Evolutionary conservation across 2,797 vertebrate genomes (phyloP).

Genomic region (Leptoclinus maculatus): DNA sequence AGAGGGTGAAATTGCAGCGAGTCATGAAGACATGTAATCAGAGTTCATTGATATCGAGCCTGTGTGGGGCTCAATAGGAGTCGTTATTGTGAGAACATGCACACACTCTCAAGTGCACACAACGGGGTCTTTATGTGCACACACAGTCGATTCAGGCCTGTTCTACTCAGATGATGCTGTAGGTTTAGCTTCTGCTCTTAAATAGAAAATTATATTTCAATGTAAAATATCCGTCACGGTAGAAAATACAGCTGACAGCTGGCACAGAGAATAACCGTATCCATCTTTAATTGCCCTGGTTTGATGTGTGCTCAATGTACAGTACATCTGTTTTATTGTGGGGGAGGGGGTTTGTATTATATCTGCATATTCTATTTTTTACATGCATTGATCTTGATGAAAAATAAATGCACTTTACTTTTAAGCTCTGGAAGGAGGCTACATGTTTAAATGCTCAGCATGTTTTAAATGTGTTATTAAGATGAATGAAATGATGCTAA

Average conservation of each 20-base stretch:
- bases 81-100: conserved; percentile 9
- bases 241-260: conserved; percentile 44
- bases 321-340: conserved; percentile 5
- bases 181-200: neutral
- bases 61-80: neutral
- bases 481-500: neutral
- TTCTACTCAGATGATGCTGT: neutral
- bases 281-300: conserved; percentile 28
- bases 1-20: conserved; percentile 17
- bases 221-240: conserved; percentile 45
- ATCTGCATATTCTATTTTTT: conserved; percentile 1
- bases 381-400: neutral
- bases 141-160: neutral
- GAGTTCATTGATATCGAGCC: neutral
- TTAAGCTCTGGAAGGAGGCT: neutral
- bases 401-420: neutral
- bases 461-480: neutral
- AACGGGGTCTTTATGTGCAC: neutral
- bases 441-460: neutral
- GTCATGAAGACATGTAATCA: conserved; percentile 11
- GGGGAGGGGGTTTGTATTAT: neutral
- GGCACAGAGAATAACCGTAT: conserved; percentile 25
- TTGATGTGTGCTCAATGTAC: conserved; percentile 20
- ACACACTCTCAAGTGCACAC: neutral
- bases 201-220: conserved; percentile 34